phyloP scores from a whole-genome alignment of 2,797 vertebrate genomes.

The Dryobates pubescens region DNA sequence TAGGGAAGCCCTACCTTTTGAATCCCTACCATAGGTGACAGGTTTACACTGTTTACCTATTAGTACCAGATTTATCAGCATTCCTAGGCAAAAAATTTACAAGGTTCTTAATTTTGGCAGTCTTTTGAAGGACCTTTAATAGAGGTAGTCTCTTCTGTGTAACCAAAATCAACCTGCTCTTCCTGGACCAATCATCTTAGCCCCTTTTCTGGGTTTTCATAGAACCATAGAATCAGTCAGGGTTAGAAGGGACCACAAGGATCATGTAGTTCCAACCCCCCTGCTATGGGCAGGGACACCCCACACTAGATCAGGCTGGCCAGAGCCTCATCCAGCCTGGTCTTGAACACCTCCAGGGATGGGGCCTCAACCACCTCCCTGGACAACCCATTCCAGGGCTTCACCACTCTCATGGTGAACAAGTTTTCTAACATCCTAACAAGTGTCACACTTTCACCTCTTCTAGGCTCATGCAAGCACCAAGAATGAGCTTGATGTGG shows the following conservation, averaged over 20 bases:
- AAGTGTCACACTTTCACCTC: not conserved
- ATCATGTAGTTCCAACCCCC: no score
- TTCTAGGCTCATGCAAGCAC: not conserved
- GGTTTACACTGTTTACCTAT: not conserved
- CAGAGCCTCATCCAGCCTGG: no score
- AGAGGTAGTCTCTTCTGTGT: not conserved
- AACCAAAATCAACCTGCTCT: not conserved
- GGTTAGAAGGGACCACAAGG: no score
- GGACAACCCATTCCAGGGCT: no score
- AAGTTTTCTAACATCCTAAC: no score
- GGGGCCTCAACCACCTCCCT: no score
- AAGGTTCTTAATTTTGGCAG: not conserved
- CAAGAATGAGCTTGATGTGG: not conserved
- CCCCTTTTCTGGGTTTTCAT: not conserved
- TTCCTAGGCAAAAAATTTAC: not conserved
- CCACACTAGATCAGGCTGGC: no score
- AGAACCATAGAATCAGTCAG: no score
- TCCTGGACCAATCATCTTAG: not conserved
- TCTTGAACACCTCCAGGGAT: no score
- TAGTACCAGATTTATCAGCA: not conserved
- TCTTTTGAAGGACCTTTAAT: not conserved
- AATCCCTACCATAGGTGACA: not conserved
- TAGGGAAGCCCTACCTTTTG: not conserved
- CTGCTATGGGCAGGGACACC: no score
- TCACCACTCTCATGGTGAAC: no score